Evolutionary conservation across 2,797 vertebrate species (phyloP).

Genomic region (Oreonectes daqikongensis): DNA sequence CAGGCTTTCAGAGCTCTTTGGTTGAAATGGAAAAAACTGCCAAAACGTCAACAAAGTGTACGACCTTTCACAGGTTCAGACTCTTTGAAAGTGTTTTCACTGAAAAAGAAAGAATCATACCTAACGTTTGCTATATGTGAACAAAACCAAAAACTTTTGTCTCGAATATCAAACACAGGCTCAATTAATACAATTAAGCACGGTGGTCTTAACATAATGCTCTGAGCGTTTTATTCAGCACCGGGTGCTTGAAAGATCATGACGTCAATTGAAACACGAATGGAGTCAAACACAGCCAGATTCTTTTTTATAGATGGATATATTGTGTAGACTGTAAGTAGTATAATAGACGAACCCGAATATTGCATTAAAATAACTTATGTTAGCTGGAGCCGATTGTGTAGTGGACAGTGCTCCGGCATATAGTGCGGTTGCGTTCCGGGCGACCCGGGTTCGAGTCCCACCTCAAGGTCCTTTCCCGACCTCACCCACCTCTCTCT

Average conservation of each 20-base stretch:
- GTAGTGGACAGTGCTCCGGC: too few relatives aligned
- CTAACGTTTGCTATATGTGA: not conserved
- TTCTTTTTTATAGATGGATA: too few relatives aligned
- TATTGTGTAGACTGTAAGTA: not conserved
- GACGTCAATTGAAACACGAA: too few relatives aligned
- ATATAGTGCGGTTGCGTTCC: too few relatives aligned
- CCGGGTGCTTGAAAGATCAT: too few relatives aligned
- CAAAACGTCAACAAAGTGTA: not conserved
- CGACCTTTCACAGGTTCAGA: not conserved
- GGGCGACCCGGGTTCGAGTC: too few relatives aligned
- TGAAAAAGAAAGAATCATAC: not conserved
- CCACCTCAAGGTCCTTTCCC: too few relatives aligned
- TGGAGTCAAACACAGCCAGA: too few relatives aligned
- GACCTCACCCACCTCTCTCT: too few relatives aligned
- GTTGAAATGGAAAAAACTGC: constrained; percentile 2
- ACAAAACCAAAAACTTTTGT: not conserved
- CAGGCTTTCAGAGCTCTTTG: constrained; percentile 11
- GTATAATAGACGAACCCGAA: not conserved
- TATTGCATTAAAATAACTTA: not conserved
- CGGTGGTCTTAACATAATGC: not conserved
- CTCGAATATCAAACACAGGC: not conserved
- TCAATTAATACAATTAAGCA: not conserved
- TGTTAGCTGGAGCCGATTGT: too few relatives aligned
- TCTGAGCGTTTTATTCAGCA: too few relatives aligned
- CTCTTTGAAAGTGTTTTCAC: constrained; percentile 5